These are phyloP conservation scores for Halcyon malimbica DNA, from an alignment of 2,113 vertebrate genomes.

Conservation along the genomic window DNA sequence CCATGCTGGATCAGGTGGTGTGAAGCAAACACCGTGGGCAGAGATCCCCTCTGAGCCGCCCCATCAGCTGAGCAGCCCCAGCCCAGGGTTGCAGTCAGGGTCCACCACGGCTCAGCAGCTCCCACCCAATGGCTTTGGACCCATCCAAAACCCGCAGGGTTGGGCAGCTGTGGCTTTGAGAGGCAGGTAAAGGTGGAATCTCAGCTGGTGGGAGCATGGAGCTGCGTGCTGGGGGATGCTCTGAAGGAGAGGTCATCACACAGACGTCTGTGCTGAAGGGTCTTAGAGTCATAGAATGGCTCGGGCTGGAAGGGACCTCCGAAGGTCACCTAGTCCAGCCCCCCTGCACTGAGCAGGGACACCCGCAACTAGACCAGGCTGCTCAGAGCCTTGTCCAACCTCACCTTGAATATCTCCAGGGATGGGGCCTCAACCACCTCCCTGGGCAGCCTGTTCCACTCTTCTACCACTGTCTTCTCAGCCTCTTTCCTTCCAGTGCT, in stretches of 20 bases:
- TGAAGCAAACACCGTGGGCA: fast-evolving
- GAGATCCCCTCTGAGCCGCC: background rate
- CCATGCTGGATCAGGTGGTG: fast-evolving
- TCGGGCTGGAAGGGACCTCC: no score
- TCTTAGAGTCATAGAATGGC: no score
- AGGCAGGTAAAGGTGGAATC: no score
- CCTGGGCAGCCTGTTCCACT: no score
- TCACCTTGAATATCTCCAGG: no score
- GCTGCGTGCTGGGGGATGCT: background rate
- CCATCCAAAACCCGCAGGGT: background rate
- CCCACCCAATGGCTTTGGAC: background rate
- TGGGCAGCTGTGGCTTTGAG: background rate
- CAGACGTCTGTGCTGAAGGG: background rate
- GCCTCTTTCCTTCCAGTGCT: background rate
- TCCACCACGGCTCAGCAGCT: background rate
- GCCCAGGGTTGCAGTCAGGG: background rate
- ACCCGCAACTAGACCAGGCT: no score
- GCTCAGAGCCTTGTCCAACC: no score
- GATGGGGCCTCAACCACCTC: no score
- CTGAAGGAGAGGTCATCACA: background rate
- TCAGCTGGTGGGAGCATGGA: background rate
- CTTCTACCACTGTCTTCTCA: background rate
- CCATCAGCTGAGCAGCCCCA: background rate
- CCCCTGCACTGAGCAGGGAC: no score
- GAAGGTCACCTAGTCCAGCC: no score